Base-by-base conservation (phyloP, 1,140 invertebrate genomes). In the Trachymyrmex septentrionalis region DNA sequence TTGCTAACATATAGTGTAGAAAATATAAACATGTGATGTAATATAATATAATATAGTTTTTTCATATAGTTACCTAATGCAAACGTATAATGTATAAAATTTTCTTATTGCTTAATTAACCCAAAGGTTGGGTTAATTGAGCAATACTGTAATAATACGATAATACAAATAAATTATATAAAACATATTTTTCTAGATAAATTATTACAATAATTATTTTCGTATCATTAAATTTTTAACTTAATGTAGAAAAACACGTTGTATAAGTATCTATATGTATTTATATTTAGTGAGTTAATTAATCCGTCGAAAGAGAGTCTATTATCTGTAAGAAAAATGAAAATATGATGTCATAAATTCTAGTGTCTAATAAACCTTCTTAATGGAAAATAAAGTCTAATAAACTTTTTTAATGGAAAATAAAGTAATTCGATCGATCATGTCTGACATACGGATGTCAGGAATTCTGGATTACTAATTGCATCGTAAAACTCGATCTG, bases 401-500 rank as follows among this genome's bases (percentile, higher is more conserved):
- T 80, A 80, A 24, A 55, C 16, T 24, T 21, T 55, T 6, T 30
- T 53, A 30, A 30, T 57, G 4, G 19, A 72, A 73, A 72, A 16
- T 59, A 61, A 73, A 82, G 55, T 21, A 27, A 82, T 14, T 72
- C 67, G 24, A 14, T 21, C 48, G 50, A 81, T 69, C 6, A 69
- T 16, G 24, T 21, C 21, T 27, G 66, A 48, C 10, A 21, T 44
- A 34, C 12, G n/a, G 63, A 69, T 16, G 16, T 57, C 77, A 24
- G 1, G n/a, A 72, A 72, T 72, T 19, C 27, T 24, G 55, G 27
- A 73, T 75, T 63, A 75, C 55, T 84, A 84, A 84, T 50, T 75
- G 69, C 53, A n/a, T 82, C 80, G 19, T 84, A 84, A 84, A 73
- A n/a, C 48, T 19, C 16, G 21, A 61, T 6, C 53, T 21, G 64